Evolutionary conservation across 2,797 vertebrate species (phyloP).

Genomic region (Zenarchopterus dispar): DNA sequence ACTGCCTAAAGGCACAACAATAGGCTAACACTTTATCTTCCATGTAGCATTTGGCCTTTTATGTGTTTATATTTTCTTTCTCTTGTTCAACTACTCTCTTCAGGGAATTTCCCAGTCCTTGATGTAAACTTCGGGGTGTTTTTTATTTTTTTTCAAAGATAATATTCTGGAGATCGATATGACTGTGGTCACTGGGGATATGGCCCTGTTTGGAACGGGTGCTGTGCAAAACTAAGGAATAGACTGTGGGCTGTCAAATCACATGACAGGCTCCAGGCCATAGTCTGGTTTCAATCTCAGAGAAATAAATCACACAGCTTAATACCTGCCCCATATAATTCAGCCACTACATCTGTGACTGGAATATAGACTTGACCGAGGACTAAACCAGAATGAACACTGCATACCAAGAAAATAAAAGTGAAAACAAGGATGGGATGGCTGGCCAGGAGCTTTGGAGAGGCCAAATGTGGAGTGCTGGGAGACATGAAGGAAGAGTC

Average conservation of each 20-base stretch:
- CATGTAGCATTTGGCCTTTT: slow-evolving; percentile 44
- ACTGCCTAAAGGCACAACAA: slow-evolving; percentile 45
- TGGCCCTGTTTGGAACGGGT: slow-evolving; percentile 56
- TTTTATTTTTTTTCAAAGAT: slow-evolving; percentile 55
- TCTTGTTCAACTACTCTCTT: slow-evolving; percentile 47
- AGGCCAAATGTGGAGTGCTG: slow-evolving; percentile 38
- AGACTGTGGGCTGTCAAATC: slow-evolving; percentile 59
- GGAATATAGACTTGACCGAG: slow-evolving; percentile 43
- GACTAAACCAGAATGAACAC: slow-evolving; percentile 46
- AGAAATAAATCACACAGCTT: slow-evolving; percentile 74
- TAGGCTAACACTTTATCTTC: slow-evolving; percentile 45
- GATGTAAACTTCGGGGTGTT: slow-evolving; percentile 52
- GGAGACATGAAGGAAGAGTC: slow-evolving; percentile 56
- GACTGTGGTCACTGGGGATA: slow-evolving; percentile 49
- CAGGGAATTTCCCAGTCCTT: slow-evolving; percentile 36
- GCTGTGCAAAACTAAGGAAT: slow-evolving; percentile 45
- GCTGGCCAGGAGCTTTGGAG: slow-evolving; percentile 21
- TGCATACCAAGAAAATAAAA: slow-evolving; percentile 49
- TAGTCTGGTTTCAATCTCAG: slow-evolving; percentile 71
- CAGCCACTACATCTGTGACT: slow-evolving; percentile 62
- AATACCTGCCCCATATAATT: slow-evolving; percentile 74
- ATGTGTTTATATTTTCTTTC: slow-evolving; percentile 48
- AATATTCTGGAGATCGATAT: slow-evolving; percentile 69
- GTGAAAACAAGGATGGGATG: slow-evolving; percentile 24
- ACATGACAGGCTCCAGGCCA: slow-evolving; percentile 59